A percentile compares a stretch with the other conserved stretches of the same genome.
phyloP scores from a whole-genome alignment of 2,113 vertebrate genomes.

The Pandion haliaetus region DNA sequence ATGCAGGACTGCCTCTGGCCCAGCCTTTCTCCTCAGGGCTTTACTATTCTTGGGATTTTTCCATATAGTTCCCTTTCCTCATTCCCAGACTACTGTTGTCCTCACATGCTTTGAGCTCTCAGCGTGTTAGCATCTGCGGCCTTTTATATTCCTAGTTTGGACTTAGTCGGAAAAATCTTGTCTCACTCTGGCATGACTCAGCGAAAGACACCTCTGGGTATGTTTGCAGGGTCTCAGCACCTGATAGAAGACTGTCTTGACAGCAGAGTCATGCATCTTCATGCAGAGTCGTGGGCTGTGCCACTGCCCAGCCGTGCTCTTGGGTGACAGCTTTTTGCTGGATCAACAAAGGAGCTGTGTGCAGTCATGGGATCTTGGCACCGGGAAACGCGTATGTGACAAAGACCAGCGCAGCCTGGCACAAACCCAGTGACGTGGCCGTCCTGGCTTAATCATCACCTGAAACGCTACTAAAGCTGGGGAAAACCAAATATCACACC shows the following conservation, averaged over 20 bases:
- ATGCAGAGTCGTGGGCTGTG: background rate
- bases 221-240: background rate
- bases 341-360: background rate
- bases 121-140: background rate
- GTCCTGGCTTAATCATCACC: background rate
- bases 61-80: slow-evolving; percentile 15
- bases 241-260: background rate
- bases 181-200: background rate
- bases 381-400: background rate
- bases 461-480: background rate
- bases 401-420: slow-evolving; percentile 17
- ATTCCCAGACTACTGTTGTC: slow-evolving; percentile 29
- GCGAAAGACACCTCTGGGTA: background rate
- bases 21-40: slow-evolving; percentile 3
- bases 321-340: background rate
- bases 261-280: background rate
- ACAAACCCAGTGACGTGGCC: background rate
- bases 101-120: background rate
- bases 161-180: background rate
- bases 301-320: background rate
- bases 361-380: background rate
- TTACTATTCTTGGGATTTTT: slow-evolving; percentile 58
- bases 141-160: slow-evolving; percentile 13
- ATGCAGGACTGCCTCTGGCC: background rate
- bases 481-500: background rate